Conservation (phyloP, 2,113 vertebrate species). For the Orcinus orca region DNA sequence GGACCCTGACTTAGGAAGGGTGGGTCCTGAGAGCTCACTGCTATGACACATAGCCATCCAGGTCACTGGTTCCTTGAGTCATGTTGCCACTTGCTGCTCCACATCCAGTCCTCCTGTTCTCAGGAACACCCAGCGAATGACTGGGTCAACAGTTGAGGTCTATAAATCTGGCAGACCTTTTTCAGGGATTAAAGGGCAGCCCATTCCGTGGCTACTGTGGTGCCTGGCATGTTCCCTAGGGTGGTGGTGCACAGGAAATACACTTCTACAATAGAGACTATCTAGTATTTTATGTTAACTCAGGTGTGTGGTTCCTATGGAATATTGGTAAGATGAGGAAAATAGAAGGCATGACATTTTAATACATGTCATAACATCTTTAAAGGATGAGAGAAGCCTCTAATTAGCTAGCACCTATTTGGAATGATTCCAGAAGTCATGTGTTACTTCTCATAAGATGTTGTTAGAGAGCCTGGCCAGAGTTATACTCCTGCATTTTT, state of each 20-base stretch:
- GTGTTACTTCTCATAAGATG: background rate
- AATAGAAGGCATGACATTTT: background rate
- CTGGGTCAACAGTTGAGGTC: background rate
- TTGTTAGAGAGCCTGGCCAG: background rate
- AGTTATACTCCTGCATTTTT: background rate
- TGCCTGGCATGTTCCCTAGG: background rate
- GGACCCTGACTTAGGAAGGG: background rate
- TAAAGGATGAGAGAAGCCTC: background rate
- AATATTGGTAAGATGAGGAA: background rate
- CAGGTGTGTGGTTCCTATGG: background rate
- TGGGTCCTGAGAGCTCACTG: background rate
- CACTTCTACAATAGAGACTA: fast-evolving
- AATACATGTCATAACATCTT: background rate
- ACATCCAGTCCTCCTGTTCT: background rate
- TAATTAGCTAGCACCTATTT: background rate
- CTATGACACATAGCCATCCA: background rate
- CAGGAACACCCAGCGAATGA: background rate
- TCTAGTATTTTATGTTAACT: background rate
- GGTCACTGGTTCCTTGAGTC: background rate
- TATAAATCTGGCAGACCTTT: background rate
- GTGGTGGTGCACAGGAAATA: background rate
- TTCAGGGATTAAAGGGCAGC: background rate
- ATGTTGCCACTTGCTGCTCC: background rate
- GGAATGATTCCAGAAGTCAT: background rate
- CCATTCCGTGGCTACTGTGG: background rate